Base-by-base conservation (phyloP, 2,797 vertebrate species). In the Galago senegalensis region DNA sequence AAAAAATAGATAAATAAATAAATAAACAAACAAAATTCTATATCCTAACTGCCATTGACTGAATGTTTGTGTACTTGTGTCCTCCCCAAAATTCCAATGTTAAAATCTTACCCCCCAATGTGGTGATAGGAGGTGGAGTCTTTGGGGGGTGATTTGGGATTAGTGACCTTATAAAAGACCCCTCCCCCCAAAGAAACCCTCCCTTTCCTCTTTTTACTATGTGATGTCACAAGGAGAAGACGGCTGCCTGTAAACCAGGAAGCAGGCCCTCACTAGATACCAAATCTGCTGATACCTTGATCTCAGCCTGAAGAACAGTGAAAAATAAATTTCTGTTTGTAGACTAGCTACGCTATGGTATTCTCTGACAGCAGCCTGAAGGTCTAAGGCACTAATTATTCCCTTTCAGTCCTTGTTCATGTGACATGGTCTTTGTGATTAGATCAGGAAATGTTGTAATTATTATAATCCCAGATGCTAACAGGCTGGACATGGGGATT, bases 401-500 rank as follows among this genome's bases (percentile, higher is more conserved):
- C 25, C 43, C 29, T 89, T 87, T 94, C 25, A 63, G 67, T 94
- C 49, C 40, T 75, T 93, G 53, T 79, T 11, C 67, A 49, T 1
- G 16, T 96, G 46, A 84, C 60, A 53, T 31, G 37, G 56, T 77
- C 72, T 92, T 95, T 91, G 80, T 70, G 46, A 92, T 73, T 60
- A 93, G 17, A 87, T 12, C 16, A 40, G 49, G 31, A 96, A 90
- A 75, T 77, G 13, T 91, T 94, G 29, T 67, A 67, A 85, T 6
- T 87, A 70, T 88, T 81, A 86, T 90, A 95, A 93, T 92, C 21
- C 34, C n/a, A 92, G 21, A 70, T 0, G 56, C 46, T 90, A 88
- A 87, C 70, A 89, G 63, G 27, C 23, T 75, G 53, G 25, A 61
- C 88, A 6, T 53, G 65, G 69, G 85, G 79, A 96, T 92, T 87